Evolutionary conservation across 2,888 invertebrate species (phyloP).

Genomic region (Harmothoe impar): DNA sequence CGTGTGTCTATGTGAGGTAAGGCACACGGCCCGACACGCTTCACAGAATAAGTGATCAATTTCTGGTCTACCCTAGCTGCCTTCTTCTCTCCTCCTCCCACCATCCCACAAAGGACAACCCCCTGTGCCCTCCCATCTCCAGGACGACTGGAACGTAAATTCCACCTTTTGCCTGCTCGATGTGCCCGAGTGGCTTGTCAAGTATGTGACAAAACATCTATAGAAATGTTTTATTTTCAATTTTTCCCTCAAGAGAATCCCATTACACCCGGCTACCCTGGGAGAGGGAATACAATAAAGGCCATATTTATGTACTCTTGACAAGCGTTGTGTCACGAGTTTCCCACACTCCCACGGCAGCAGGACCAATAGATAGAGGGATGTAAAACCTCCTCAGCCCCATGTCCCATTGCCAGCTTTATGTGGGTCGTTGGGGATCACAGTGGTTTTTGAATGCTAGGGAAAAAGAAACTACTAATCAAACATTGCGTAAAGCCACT

Average conservation of each 20-base stretch:
- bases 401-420: not conserved
- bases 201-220: not conserved
- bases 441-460: not conserved
- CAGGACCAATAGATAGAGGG: not conserved
- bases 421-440: not conserved
- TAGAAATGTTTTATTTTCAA: not conserved
- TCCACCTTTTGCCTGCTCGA: not conserved
- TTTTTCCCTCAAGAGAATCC: not conserved
- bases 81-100: not conserved
- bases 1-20: not conserved
- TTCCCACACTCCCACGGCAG: slow-evolving; percentile 1
- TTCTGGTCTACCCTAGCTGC: not conserved
- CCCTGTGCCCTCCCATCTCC: not conserved
- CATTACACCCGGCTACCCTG: not conserved
- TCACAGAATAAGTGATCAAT: not conserved
- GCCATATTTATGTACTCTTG: slow-evolving; percentile 25
- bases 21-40: slow-evolving; percentile 18
- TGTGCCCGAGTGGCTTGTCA: not conserved
- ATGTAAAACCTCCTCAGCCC: not conserved
- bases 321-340: slow-evolving; percentile 8
- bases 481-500: slow-evolving; percentile 10
- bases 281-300: slow-evolving; percentile 9
- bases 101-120: not conserved
- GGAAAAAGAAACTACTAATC: slow-evolving; percentile 29
- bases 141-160: not conserved